phyloP scores from a whole-genome alignment of 2,113 vertebrate genomes.

The Grammomys dolichurus region DNA sequence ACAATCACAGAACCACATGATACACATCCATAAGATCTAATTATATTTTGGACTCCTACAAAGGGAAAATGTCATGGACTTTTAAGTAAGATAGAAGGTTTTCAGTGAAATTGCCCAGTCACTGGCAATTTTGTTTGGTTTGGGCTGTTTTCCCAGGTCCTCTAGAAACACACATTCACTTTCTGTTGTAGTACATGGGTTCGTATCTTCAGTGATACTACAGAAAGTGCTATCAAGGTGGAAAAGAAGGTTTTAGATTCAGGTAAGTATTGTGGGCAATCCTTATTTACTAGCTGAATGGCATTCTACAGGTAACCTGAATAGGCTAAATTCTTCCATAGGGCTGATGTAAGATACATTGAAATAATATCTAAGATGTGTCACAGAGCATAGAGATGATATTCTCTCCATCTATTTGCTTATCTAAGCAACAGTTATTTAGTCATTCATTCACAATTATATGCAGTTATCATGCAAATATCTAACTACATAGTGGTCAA shows the following conservation, averaged over 20 bases:
- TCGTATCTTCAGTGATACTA: not conserved
- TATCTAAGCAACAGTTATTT: not conserved
- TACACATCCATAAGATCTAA: not conserved
- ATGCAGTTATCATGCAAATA: not conserved
- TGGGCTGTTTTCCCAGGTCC: not conserved
- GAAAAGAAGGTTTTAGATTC: not conserved
- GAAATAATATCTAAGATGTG: not conserved
- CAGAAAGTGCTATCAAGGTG: not conserved
- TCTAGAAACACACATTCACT: not conserved
- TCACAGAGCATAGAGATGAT: not conserved
- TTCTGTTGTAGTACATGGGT: not conserved
- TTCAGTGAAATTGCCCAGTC: not conserved
- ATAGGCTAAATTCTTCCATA: not conserved
- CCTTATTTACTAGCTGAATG: not conserved
- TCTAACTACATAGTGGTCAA: not conserved
- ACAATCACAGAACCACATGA: not conserved
- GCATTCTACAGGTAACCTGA: not conserved
- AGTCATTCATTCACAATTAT: not conserved
- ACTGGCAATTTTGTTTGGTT: not conserved
- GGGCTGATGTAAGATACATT: not conserved
- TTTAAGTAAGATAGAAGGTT: slow-evolving; percentile 14
- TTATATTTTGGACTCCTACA: slow-evolving; percentile 8
- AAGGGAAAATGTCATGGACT: not conserved
- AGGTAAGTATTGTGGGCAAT: not conserved
- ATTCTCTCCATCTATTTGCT: not conserved